Evolutionary conservation across 2,888 invertebrate genomes (phyloP), one percentile per base, ranked within the genome.

Genomic region (Sycophila texana): DNA sequence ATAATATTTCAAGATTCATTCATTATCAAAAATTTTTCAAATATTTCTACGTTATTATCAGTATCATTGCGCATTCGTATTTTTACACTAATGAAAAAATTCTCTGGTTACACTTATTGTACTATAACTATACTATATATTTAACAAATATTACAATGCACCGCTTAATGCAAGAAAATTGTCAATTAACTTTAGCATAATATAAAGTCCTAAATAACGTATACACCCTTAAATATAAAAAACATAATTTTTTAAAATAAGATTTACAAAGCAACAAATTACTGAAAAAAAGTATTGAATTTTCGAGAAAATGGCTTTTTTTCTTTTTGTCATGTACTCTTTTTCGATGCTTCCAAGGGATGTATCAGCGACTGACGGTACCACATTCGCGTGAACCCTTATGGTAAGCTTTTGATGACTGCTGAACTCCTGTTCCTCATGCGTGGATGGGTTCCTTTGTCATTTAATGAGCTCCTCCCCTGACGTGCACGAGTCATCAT

Each of bases 401-500:
- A 58, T 57, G 71, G 60, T 39, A 51, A 76, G 70, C 79, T 81
- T 79, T 79, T 79, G 79, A 81, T 76, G 79, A 83, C 82, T 86
- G 86, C 87, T 89, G 87, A 83, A 83, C 84, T 86, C 89, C 88
- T 88, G 87, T 85, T 88, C 86, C 75, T 86, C 84, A 86, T 88
- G 88, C 87, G 88, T 88, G 87, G 85, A 85, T 84, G 84, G 85
- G 80, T 85, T 87, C 82, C 83, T 84, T 84, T 84, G 74, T 79
- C 79, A 76, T 70, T 77, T 81, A 67, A 71, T 72, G 72, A 70
- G 39, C 30, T 60, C 51, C 66, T 57, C 51, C 14, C 14, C 65
- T 73, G 77, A 74, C 74, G 65, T 66, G 30, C 20, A 26, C 26
- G 49, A 49, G 66, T 58, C n/a, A 63, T 12, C 26, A 63, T 47